phyloP scores from a whole-genome alignment of 1,140 invertebrate genomes.

The Chrysopa pallens region DNA sequence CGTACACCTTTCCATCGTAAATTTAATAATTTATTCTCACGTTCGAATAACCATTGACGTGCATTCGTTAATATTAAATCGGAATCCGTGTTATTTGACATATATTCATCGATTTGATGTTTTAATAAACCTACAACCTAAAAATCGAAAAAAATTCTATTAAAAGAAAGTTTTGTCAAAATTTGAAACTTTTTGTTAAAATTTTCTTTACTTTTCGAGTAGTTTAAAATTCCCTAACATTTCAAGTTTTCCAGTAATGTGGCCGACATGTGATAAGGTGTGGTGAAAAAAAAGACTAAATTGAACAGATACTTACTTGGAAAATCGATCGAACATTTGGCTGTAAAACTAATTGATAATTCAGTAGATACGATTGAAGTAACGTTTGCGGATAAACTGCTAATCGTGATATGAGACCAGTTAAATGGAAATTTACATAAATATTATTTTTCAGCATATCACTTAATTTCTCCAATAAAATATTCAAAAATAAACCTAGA shows the following conservation, averaged over 20 bases:
- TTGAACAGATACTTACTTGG: slow-evolving; percentile 39
- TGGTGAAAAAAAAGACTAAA: too few relatives aligned
- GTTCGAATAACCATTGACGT: slow-evolving; percentile 50
- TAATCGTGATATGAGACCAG: slow-evolving; percentile 69
- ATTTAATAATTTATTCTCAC: slow-evolving; percentile 56
- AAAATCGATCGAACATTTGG: slow-evolving; percentile 78
- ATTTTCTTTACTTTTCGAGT: too few relatives aligned
- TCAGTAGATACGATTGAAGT: slow-evolving; percentile 70
- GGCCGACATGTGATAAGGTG: too few relatives aligned
- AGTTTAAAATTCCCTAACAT: too few relatives aligned
- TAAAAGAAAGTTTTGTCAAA: too few relatives aligned
- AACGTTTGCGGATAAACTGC: slow-evolving; percentile 77
- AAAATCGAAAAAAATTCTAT: too few relatives aligned
- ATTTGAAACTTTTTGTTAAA: too few relatives aligned
- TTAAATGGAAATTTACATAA: slow-evolving; percentile 74
- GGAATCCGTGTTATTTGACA: slow-evolving; percentile 50
- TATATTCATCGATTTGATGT: slow-evolving; percentile 65
- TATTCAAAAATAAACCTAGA: slow-evolving; percentile 11
- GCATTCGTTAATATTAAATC: slow-evolving; percentile 52
- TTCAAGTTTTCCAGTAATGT: too few relatives aligned
- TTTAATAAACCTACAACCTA: slow-evolving; percentile 34
- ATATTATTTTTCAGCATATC: slow-evolving; percentile 71
- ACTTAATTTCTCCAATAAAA: slow-evolving; percentile 66
- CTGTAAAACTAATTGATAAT: slow-evolving; percentile 71
- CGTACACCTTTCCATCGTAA: slow-evolving; percentile 31